A percentile compares a stretch with the other conserved stretches of the same genome.
Evolutionary conservation across 1,140 invertebrate species (phyloP).

Genomic region (Ceratitis capitata): DNA sequence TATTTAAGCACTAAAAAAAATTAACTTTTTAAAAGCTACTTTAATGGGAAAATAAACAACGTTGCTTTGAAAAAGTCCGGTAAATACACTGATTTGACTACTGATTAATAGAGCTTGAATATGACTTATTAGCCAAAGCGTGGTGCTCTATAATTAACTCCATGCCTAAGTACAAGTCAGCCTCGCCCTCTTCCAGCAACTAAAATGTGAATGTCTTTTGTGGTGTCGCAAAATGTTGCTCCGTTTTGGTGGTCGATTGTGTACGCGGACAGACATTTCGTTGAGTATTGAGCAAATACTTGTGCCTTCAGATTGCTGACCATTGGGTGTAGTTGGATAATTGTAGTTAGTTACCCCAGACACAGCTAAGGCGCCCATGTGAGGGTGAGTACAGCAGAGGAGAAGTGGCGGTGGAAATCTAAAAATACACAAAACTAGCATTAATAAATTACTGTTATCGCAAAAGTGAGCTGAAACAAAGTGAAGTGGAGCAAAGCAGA

Average conservation of each 20-base stretch:
- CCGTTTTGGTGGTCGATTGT: neutral
- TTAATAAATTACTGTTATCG: slow-evolving; percentile 9
- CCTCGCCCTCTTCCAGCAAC: neutral
- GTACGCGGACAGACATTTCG: neutral
- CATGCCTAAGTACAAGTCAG: neutral
- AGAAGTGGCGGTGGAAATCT: neutral
- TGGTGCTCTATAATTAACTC: neutral
- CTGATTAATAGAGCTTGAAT: neutral
- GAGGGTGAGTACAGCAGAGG: neutral
- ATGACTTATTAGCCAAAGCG: neutral
- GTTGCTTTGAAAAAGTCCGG: no score
- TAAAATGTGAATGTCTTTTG: neutral
- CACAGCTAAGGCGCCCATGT: neutral
- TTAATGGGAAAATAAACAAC: no score
- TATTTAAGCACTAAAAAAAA: no score
- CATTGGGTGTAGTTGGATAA: neutral
- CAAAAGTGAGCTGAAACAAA: neutral
- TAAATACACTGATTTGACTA: no score
- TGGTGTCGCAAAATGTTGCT: neutral
- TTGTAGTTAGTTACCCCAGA: neutral
- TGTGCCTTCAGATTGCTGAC: neutral
- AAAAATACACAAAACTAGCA: neutral
- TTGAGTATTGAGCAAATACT: neutral
- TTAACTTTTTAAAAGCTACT: no score
- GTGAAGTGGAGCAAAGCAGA: neutral